Percentiles rank a stretch among this genome's conserved stretches.
Evolutionary conservation across 2,113 vertebrate genomes (phyloP).

Genomic region (Cyanocitta stelleri): DNA sequence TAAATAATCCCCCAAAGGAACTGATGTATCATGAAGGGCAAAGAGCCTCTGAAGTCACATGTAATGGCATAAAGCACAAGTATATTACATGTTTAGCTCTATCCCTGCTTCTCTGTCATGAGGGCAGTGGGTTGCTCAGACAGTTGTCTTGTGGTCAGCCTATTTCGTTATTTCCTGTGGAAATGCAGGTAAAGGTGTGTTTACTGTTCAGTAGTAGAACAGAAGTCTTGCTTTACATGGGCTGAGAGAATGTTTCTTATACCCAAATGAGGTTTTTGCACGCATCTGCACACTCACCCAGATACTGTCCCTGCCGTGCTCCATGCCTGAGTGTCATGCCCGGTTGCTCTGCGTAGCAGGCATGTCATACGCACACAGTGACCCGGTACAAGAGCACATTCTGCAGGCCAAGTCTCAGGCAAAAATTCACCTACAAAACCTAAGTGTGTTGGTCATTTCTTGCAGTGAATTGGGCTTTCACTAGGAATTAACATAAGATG

Average conservation of each 20-base stretch:
- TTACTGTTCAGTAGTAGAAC: neutral
- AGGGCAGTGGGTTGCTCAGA: neutral
- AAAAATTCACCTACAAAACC: slow-evolving; percentile 44
- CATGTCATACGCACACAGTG: slow-evolving; percentile 47
- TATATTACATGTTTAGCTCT: neutral
- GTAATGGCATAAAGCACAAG: neutral
- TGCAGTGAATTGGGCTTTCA: slow-evolving; percentile 54
- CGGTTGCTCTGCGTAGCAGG: slow-evolving; percentile 24
- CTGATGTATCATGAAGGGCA: neutral
- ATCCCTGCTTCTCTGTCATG: neutral
- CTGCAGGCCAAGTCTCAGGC: neutral
- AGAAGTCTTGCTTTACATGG: neutral
- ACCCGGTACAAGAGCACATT: slow-evolving; percentile 33
- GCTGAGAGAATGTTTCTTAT: slow-evolving; percentile 3
- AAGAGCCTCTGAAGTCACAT: neutral
- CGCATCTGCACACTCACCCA: slow-evolving; percentile 12
- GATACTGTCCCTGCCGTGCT: slow-evolving; percentile 16
- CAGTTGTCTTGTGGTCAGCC: neutral
- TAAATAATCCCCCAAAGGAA: neutral
- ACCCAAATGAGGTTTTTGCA: slow-evolving; percentile 20
- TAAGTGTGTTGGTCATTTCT: neutral
- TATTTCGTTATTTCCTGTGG: neutral
- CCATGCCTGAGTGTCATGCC: slow-evolving; percentile 16
- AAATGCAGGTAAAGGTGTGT: neutral
- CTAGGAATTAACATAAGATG: slow-evolving; percentile 56